phyloP scores from a whole-genome alignment of 2,797 vertebrate genomes.

The Phyllotis vaccarum region DNA sequence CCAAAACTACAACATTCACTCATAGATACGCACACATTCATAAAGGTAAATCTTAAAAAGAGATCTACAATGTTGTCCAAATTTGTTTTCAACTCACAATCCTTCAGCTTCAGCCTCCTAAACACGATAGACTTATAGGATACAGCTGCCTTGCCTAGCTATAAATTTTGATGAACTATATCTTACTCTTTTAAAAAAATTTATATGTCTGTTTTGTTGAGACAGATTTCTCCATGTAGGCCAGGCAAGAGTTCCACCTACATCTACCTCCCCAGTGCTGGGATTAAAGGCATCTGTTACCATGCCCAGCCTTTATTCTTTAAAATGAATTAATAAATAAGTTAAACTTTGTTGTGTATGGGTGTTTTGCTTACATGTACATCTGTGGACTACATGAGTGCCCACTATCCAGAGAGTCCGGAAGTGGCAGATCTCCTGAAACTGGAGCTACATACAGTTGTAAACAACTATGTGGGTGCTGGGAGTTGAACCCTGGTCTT shows the following conservation, averaged over 20 bases:
- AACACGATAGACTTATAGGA: no score
- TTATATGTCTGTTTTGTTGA: neutral
- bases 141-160: no score
- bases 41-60: no score
- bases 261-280: neutral
- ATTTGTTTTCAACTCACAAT: no score
- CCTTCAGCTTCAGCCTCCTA: no score
- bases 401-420: neutral
- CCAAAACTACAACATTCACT: no score
- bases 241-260: neutral
- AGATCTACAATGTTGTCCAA: no score
- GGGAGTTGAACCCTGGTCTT: neutral
- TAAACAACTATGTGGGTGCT: neutral
- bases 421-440: neutral
- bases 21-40: no score
- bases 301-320: neutral
- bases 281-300: neutral
- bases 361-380: neutral
- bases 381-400: neutral
- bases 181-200: no score
- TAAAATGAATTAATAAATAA: neutral
- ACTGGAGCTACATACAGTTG: neutral
- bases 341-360: neutral
- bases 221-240: neutral
- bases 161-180: no score